Percentiles rank a stretch among this genome's conserved stretches.
Evolutionary conservation across 2,113 vertebrate species (phyloP).

Genomic region (Corvus hawaiiensis): DNA sequence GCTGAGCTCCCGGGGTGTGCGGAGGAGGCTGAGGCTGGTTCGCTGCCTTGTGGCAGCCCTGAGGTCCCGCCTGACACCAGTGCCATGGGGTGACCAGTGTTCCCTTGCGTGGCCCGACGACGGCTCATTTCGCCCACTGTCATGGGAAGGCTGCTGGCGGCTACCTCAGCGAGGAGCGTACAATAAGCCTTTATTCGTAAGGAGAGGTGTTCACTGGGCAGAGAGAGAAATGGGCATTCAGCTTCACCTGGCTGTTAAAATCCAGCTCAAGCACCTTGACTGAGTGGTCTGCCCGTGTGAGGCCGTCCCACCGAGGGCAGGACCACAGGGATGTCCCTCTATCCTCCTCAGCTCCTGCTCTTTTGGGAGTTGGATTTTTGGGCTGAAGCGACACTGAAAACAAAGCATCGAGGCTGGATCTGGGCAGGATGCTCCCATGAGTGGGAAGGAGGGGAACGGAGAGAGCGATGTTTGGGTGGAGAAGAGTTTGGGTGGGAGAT

Average conservation of each 20-base stretch:
- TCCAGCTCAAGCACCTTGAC: not conserved
- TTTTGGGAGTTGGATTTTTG: not conserved
- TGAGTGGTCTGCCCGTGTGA: not conserved
- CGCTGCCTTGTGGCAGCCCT: accelerated
- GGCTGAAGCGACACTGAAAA: not conserved
- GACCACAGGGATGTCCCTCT: not conserved
- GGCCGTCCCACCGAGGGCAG: too few relatives aligned
- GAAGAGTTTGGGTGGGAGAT: not conserved
- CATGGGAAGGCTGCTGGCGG: too few relatives aligned
- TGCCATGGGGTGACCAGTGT: accelerated
- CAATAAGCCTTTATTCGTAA: not conserved
- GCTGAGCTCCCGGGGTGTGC: accelerated
- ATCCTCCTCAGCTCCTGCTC: not conserved
- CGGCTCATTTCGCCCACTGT: accelerated
- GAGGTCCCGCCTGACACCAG: accelerated
- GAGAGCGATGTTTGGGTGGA: not conserved
- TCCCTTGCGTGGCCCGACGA: accelerated
- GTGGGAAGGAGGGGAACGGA: not conserved
- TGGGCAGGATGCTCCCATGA: not conserved
- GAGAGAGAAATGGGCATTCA: not conserved
- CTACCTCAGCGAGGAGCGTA: accelerated
- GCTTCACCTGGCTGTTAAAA: not conserved
- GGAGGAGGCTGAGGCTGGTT: not conserved
- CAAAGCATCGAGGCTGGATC: not conserved
- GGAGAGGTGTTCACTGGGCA: not conserved